Evolutionary conservation across 2,113 vertebrate species (phyloP).

Genomic region (Leptobrachium ailaonicum): DNA sequence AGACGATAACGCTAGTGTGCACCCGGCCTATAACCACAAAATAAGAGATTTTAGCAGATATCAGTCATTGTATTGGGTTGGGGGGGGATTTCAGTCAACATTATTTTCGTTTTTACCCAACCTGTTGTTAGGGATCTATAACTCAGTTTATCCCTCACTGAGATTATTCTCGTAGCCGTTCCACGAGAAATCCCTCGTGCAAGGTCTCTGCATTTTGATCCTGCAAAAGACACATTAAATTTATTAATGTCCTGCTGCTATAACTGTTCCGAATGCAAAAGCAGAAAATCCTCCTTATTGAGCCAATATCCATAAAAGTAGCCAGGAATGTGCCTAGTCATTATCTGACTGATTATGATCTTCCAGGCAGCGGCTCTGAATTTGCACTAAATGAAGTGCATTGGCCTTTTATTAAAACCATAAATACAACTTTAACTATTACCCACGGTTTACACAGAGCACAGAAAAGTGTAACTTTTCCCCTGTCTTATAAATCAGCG

Average conservation of each 20-base stretch:
- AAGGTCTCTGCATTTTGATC: conserved; percentile 13
- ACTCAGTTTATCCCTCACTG: conserved; percentile 7
- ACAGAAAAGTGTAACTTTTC: conserved; percentile 83
- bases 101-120: too few species aligned
- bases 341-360: conserved; percentile 54
- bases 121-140: not conserved
- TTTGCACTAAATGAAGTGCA: conserved; percentile 68
- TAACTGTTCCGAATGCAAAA: conserved; percentile 37
- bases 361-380: conserved; percentile 73
- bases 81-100: too few species aligned
- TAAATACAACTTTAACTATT: conserved; percentile 80
- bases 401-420: conserved; percentile 72
- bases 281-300: conserved; percentile 47
- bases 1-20: too few species aligned
- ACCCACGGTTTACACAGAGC: conserved; percentile 79
- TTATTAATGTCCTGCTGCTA: conserved; percentile 41
- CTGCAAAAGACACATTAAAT: conserved; percentile 30
- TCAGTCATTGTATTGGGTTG: too few species aligned
- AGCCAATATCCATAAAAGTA: conserved; percentile 44
- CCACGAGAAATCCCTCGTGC: conserved; percentile 2
- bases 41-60: too few species aligned
- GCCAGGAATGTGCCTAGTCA: conserved; percentile 42
- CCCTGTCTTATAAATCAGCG: conserved; percentile 85
- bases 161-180: conserved; percentile 8
- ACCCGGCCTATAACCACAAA: too few species aligned